Evolutionary conservation across 2,797 vertebrate genomes (phyloP).

Genomic region (Siniperca undulata): DNA sequence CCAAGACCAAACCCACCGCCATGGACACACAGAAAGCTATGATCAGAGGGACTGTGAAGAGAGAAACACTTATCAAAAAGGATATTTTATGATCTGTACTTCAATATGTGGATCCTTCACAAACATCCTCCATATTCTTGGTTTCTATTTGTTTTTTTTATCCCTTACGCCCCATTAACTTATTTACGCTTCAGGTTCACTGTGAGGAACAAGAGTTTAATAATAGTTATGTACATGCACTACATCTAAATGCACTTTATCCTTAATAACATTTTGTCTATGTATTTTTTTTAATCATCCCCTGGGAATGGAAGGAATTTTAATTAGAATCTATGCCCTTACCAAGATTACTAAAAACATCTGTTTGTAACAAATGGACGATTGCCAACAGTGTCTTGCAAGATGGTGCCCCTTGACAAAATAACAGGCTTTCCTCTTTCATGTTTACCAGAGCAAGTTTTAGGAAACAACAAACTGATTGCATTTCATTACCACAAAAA

Average conservation of each 20-base stretch:
- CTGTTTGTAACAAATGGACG: slow-evolving; percentile 43
- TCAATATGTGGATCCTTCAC: neutral
- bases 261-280: neutral
- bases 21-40: slow-evolving; percentile 95
- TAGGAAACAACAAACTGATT: slow-evolving; percentile 41
- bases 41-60: slow-evolving; percentile 88
- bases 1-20: slow-evolving; percentile 91
- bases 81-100: neutral
- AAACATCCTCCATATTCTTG: neutral
- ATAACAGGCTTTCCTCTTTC: slow-evolving; percentile 54
- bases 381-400: slow-evolving; percentile 39
- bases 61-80: slow-evolving; percentile 14
- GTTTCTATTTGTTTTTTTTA: neutral
- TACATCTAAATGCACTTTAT: slow-evolving; percentile 16
- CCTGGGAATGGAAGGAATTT: slow-evolving; percentile 39
- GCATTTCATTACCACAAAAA: slow-evolving; percentile 45
- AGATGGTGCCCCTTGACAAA: slow-evolving; percentile 51
- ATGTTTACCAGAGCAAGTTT: slow-evolving; percentile 55
- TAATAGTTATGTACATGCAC: neutral
- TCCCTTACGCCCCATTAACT: neutral
- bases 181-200: neutral
- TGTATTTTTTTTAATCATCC: slow-evolving; percentile 17
- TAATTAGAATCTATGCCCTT: slow-evolving; percentile 48
- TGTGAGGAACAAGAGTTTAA: neutral
- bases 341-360: slow-evolving; percentile 42